These are phyloP conservation scores for Salticus scenicus DNA, from an alignment of 2,888 invertebrate genomes.

Conservation along the genomic window DNA sequence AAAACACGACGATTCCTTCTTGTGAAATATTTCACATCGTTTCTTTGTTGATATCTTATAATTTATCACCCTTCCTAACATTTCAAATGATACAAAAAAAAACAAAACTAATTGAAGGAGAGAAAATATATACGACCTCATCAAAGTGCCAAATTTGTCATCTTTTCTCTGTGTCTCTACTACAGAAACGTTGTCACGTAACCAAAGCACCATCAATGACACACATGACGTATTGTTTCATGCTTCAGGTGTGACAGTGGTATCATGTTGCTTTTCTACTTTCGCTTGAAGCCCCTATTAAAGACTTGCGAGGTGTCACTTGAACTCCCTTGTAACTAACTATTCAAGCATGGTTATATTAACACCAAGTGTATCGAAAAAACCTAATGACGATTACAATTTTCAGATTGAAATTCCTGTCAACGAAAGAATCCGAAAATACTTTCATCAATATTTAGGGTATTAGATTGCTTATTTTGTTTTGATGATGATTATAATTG, in stretches of 20 bases:
- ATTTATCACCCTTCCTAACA: background rate
- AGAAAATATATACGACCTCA: background rate
- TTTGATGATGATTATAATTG: background rate
- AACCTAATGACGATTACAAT: too few species aligned
- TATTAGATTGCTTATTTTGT: background rate
- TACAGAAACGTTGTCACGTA: background rate
- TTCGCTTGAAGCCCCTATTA: background rate
- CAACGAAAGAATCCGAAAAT: slow-evolving; percentile 2
- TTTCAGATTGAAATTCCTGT: slow-evolving; percentile 1
- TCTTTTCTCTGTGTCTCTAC: too few species aligned
- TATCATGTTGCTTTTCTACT: background rate
- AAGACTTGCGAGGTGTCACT: background rate
- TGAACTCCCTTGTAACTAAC: too few species aligned
- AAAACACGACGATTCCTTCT: too few species aligned
- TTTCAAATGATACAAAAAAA: background rate
- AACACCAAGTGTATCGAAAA: too few species aligned
- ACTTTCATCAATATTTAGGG: too few species aligned
- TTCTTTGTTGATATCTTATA: too few species aligned
- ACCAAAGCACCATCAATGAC: background rate
- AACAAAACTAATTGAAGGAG: background rate
- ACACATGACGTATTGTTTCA: background rate
- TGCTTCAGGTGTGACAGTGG: background rate
- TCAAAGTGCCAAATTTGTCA: background rate
- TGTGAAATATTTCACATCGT: too few species aligned
- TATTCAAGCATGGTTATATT: too few species aligned